Evolutionary conservation across 2,113 vertebrate species (phyloP), one percentile per base, ranked within the genome.

Genomic region (Girardinichthys multiradiatus): DNA sequence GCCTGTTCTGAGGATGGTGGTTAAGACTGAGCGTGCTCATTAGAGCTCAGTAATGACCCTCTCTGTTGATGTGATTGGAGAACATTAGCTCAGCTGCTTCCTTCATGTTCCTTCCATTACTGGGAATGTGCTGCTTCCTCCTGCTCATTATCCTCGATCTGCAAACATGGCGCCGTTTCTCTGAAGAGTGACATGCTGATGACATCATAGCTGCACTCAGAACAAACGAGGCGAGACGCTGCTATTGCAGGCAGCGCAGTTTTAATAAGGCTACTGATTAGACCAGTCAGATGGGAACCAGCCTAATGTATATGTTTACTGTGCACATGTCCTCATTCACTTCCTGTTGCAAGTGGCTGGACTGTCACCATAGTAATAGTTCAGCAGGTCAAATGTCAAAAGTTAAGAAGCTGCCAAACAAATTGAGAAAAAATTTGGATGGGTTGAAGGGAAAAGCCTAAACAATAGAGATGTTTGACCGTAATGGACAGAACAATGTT

Each of bases 81-180:
- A 74, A 81, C 83, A 88, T 88, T 66, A 70, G 42, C 61, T 72
- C 60, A 3, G 59, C 73, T 64, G 72, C 72, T 64, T 74, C 63
- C 51, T 67, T 61, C 64, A 48, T 30, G 9, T 57, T 70, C 21
- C 64, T 68, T 28, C 26, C 19, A 65, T 86, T 74, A 80, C 15
- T 2, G 1, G 59, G 61, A 83, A 76, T 81, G 68, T 28, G 61
- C 2, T 57, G 63, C 63, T 61, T 42, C 28, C 45, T 63, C 62
- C 12, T 63, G 66, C 51, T 65, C 60, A n/a, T 74, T 37, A 0
- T 61, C 54, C 17, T 71, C 61, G 0, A 0, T 27, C 67, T 31
- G n/a, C 27, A 37, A 72, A 72, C 57, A 67, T 77, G 64, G 62
- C 33, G 48, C n/a, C 1, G 15, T 15, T 82, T 85, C 78, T 37